Evolutionary conservation across 1,140 invertebrate species (phyloP).

Genomic region (Magallana angulata): DNA sequence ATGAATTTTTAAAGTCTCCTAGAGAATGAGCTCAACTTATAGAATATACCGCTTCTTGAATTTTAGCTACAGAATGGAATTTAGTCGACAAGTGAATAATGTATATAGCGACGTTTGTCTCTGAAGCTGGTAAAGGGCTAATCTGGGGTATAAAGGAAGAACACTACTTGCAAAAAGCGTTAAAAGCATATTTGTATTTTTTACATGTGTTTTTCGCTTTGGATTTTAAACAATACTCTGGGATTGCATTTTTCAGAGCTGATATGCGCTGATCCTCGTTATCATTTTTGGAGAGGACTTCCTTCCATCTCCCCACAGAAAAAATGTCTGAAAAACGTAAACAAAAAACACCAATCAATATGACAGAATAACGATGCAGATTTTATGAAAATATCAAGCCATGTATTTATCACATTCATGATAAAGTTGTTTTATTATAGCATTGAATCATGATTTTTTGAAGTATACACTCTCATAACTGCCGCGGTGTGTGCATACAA

Average conservation of each 20-base stretch:
- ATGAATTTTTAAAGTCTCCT: constrained; percentile 21
- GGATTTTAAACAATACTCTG: neutral
- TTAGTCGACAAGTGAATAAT: constrained; percentile 8
- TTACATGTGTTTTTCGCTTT: constrained; percentile 30
- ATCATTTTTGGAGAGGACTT: neutral
- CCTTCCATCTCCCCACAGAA: constrained; percentile 31
- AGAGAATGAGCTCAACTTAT: constrained; percentile 11
- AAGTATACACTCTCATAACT: too few relatives aligned
- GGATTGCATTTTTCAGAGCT: neutral
- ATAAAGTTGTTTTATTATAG: too few relatives aligned
- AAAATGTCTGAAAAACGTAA: constrained; percentile 47
- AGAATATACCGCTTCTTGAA: constrained; percentile 22
- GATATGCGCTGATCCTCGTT: constrained; percentile 21
- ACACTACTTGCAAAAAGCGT: constrained; percentile 13
- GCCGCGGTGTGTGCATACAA: too few relatives aligned
- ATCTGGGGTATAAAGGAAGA: neutral
- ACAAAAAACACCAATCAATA: neutral
- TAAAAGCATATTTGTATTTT: constrained; percentile 41
- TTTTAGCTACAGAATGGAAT: constrained; percentile 30
- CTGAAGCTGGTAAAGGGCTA: constrained; percentile 21
- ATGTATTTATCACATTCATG: too few relatives aligned
- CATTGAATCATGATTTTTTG: too few relatives aligned
- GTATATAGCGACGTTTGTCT: constrained; percentile 11
- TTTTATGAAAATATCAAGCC: too few relatives aligned
- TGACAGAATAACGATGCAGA: neutral